Conservation (phyloP, 2,113 vertebrate species). For the Sander vitreus region DNA sequence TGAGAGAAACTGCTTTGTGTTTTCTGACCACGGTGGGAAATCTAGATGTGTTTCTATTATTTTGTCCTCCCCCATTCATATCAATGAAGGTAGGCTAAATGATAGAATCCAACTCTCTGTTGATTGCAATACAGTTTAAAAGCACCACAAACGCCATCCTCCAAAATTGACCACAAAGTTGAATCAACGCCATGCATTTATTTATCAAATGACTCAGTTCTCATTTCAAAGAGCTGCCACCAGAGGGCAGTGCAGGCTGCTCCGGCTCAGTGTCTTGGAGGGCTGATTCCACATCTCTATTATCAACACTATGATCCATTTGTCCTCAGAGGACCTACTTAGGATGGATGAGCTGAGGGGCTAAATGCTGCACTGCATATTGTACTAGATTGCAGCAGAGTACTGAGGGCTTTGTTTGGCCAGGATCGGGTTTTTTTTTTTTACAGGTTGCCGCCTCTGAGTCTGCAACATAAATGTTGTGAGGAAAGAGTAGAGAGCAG, state of each 20-base stretch:
- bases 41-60: not conserved
- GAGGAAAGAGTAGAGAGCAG: slow-evolving; percentile 1
- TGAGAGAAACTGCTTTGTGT: too few species aligned
- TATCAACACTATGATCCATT: slow-evolving; percentile 63
- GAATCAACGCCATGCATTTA: not conserved
- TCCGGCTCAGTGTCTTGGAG: not conserved
- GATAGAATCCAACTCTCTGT: not conserved
- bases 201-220: not conserved
- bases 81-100: not conserved
- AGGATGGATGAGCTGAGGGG: slow-evolving; percentile 69
- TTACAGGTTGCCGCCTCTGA: slow-evolving; percentile 43
- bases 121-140: too few species aligned
- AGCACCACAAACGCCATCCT: not conserved
- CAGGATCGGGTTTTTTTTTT: slow-evolving; percentile 28
- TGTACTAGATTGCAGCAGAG: slow-evolving; percentile 53
- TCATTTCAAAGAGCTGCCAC: slow-evolving; percentile 53
- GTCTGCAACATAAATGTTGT: slow-evolving; percentile 20
- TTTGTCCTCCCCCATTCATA: not conserved
- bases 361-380: slow-evolving; percentile 73
- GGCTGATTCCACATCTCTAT: slow-evolving; percentile 51
- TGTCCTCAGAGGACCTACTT: slow-evolving; percentile 82
- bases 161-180: not conserved
- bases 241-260: slow-evolving; percentile 75
- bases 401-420: slow-evolving; percentile 43
- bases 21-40: too few species aligned